Evolutionary conservation across 2,113 vertebrate species (phyloP).

Genomic region (Lagenorhynchus albirostris): DNA sequence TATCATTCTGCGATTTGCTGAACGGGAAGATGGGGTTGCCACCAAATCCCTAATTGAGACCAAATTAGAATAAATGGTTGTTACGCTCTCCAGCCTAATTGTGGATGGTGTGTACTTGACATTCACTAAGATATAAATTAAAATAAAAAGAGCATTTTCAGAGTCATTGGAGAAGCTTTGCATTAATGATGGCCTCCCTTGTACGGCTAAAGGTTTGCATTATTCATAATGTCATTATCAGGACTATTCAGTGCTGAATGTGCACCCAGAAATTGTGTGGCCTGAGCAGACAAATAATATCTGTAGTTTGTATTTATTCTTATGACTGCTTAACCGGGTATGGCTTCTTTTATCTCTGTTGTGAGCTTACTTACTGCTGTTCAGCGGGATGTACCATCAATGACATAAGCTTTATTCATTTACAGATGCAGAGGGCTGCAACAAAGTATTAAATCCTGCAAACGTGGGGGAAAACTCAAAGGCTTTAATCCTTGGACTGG

Average conservation of each 20-base stretch:
- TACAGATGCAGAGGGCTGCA: slow-evolving; percentile 15
- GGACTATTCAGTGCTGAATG: neutral
- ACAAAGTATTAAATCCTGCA: slow-evolving; percentile 51
- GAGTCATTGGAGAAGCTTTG: slow-evolving; percentile 35
- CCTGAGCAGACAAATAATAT: slow-evolving; percentile 54
- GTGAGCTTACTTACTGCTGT: slow-evolving; percentile 39
- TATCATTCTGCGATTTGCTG: slow-evolving; percentile 20
- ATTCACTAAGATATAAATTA: slow-evolving; percentile 31
- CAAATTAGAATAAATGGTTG: slow-evolving; percentile 63
- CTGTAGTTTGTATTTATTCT: slow-evolving; percentile 52
- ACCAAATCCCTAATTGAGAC: slow-evolving; percentile 48
- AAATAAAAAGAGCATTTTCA: slow-evolving; percentile 48
- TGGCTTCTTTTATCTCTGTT: slow-evolving; percentile 54
- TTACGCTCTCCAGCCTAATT: slow-evolving; percentile 44
- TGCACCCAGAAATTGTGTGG: neutral
- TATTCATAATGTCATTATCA: slow-evolving; percentile 64
- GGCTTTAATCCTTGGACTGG: neutral
- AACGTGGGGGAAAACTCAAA: neutral
- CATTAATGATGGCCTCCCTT: slow-evolving; percentile 12
- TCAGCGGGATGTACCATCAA: slow-evolving; percentile 37
- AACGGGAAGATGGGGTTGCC: neutral
- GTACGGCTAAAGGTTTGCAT: slow-evolving; percentile 30
- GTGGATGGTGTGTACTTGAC: slow-evolving; percentile 41
- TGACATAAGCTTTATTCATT: slow-evolving; percentile 43
- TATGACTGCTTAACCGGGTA: neutral